Conservation (phyloP, 2,797 vertebrate genomes). For the Paratrypauchen microcephalus region DNA sequence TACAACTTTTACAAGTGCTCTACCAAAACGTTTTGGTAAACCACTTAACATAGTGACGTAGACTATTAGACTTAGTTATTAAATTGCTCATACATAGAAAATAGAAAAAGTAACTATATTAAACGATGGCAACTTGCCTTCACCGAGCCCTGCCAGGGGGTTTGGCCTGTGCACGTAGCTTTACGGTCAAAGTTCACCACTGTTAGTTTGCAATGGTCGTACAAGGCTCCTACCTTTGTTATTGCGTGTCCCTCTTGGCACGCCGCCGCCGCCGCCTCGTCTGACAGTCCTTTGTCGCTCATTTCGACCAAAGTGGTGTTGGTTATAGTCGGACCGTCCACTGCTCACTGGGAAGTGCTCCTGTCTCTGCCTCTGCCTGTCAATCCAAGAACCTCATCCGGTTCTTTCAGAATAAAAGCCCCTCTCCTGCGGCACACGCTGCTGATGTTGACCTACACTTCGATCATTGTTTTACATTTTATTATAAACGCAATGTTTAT, state of each 20-base stretch:
- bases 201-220: rapidly evolving
- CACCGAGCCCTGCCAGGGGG: not conserved
- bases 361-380: too few relatives aligned
- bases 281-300: slow-evolving; percentile 73
- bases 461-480: too few relatives aligned
- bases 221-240: slow-evolving; percentile 63
- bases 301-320: slow-evolving; percentile 40
- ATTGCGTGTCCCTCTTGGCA: slow-evolving; percentile 75
- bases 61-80: too few relatives aligned
- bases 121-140: not conserved
- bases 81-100: not conserved
- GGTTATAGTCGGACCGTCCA: not conserved
- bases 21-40: not conserved
- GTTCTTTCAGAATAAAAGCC: not conserved
- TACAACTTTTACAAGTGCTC: not conserved
- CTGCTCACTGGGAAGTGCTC: not conserved
- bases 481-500: too few relatives aligned
- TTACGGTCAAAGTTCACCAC: not conserved
- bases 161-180: slow-evolving; percentile 13
- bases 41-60: not conserved
- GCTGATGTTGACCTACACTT: too few relatives aligned
- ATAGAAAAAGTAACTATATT: not conserved
- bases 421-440: not conserved
- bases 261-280: slow-evolving; percentile 62
- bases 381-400: slow-evolving; percentile 20